phyloP scores from a whole-genome alignment of 2,888 invertebrate species.

The Dendrolimus pini region DNA sequence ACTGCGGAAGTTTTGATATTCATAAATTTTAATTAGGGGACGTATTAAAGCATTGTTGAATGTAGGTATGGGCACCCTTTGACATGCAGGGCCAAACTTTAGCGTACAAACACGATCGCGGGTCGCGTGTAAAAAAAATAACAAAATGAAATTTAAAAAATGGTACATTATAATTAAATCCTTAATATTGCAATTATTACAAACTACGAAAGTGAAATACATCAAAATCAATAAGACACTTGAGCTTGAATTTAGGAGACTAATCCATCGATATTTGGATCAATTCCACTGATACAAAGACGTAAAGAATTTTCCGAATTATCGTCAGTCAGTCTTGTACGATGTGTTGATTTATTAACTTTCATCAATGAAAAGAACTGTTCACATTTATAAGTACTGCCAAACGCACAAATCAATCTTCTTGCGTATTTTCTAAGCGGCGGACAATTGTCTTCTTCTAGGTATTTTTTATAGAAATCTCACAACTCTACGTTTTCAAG shows the following conservation, averaged over 20 bases:
- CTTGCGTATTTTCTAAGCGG: too few species aligned
- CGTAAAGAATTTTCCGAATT: constrained; percentile 3
- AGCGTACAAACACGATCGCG: constrained; percentile 5
- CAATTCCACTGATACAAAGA: constrained; percentile 5
- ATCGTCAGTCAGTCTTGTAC: not conserved
- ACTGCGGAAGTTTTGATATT: too few species aligned
- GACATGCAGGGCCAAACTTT: constrained; percentile 1
- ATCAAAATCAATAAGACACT: constrained; percentile 5
- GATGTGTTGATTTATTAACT: not conserved
- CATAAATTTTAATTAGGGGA: too few species aligned
- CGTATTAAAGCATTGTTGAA: not conserved
- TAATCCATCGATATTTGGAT: constrained; percentile 6
- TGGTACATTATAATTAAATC: constrained; percentile 6
- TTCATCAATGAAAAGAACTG: too few species aligned
- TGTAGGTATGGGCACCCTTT: not conserved
- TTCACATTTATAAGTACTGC: too few species aligned
- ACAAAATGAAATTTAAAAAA: constrained; percentile 5
- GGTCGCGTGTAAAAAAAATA: constrained; percentile 4
- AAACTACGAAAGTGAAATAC: constrained; percentile 6
- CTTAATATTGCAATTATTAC: constrained; percentile 6
- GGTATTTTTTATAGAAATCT: not conserved
- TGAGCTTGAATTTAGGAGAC: constrained; percentile 6
- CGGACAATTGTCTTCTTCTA: too few species aligned
- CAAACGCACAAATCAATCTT: too few species aligned
- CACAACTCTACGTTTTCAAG: not conserved